A percentile compares a stretch with the other conserved stretches of the same genome.
These are phyloP conservation scores for Trichoplusia ni DNA, from an alignment of 1,140 invertebrate genomes.

Conservation along the genomic window DNA sequence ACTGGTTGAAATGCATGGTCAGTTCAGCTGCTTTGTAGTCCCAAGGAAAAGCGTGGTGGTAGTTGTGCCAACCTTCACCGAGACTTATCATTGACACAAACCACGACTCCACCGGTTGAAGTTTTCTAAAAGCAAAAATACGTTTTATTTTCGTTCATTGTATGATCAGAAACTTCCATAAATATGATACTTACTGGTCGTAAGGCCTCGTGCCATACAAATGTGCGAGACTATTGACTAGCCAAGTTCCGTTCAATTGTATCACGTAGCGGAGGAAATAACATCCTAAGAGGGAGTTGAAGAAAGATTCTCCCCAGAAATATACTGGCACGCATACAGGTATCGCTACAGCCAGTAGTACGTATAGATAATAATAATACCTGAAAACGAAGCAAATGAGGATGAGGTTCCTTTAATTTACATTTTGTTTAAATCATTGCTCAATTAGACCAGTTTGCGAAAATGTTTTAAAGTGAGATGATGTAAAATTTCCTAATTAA, in stretches of 20 bases:
- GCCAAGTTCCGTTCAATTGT: conserved; percentile 91
- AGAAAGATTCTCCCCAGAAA: conserved; percentile 86
- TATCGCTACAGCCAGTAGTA: conserved; percentile 85
- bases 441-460: no score
- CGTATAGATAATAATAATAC: conserved; percentile 86
- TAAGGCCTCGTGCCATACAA: conserved; percentile 76
- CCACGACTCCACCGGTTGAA: conserved; percentile 82
- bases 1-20: conserved; percentile 72
- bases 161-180: no score
- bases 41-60: conserved; percentile 90
- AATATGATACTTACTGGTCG: conserved; percentile 63
- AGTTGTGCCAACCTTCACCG: conserved; percentile 91
- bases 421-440: no score
- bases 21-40: conserved; percentile 87
- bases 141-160: background rate
- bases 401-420: background rate
- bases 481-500: no score
- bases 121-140: conserved; percentile 66
- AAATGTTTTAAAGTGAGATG: no score
- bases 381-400: conserved; percentile 72
- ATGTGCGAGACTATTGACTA: conserved; percentile 88
- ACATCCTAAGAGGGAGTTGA: conserved; percentile 80
- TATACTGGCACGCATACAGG: conserved; percentile 85
- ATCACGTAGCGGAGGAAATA: conserved; percentile 87
- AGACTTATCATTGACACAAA: conserved; percentile 80